These are phyloP conservation scores for Chouioia cunea DNA, from an alignment of 2,888 invertebrate genomes.

Conservation along the genomic window DNA sequence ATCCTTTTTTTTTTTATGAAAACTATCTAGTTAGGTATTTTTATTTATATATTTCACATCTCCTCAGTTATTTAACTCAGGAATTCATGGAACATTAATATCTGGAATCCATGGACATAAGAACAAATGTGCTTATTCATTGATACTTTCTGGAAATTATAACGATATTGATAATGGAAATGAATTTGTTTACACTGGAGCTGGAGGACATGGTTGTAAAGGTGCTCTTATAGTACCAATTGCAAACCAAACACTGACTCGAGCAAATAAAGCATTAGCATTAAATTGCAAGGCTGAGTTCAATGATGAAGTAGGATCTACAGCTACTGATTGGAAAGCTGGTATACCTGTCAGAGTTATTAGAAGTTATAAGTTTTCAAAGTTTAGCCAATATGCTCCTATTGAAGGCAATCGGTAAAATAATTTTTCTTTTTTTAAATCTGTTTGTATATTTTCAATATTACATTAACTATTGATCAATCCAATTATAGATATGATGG, in stretches of 20 bases:
- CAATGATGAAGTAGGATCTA: constrained; percentile 75
- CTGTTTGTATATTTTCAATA: too few relatives aligned
- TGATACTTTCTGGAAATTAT: constrained; percentile 83
- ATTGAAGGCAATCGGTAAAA: constrained; percentile 72
- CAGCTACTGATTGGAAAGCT: constrained; percentile 78
- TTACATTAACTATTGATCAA: too few relatives aligned
- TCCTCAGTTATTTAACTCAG: constrained; percentile 75
- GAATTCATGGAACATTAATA: constrained; percentile 85
- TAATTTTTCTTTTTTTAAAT: constrained; percentile 1
- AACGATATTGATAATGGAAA: constrained; percentile 85
- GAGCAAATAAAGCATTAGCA: constrained; percentile 84
- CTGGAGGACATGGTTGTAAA: constrained; percentile 85
- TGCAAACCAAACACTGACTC: constrained; percentile 82
- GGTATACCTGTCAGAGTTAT: constrained; percentile 86
- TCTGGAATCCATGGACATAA: constrained; percentile 88
- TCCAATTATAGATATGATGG: constrained; percentile 82
- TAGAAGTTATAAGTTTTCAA: constrained; percentile 79
- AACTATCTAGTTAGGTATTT: neutral
- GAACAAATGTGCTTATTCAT: constrained; percentile 83
- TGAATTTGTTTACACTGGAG: constrained; percentile 86
- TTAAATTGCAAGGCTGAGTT: constrained; percentile 81
- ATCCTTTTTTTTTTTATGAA: constrained; percentile 4
- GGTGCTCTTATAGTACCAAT: constrained; percentile 57
- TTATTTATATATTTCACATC: neutral
- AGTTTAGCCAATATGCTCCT: constrained; percentile 84